Base-by-base conservation (phyloP, 2,113 vertebrate genomes). In the Verasper variegatus region DNA sequence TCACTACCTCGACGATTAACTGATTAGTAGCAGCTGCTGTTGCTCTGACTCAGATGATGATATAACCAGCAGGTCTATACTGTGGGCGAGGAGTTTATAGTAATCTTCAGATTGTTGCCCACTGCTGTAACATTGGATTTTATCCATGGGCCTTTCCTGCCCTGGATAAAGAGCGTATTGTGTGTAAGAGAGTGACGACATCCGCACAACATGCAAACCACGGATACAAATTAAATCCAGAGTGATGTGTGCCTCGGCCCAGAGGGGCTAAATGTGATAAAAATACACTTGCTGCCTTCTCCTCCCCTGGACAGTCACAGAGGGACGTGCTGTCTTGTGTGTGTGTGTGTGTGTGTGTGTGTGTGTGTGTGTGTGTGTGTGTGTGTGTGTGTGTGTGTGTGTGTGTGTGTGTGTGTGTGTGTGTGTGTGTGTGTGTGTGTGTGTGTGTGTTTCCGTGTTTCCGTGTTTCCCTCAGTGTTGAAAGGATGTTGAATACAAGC, bases 131-230 rank as follows among this genome's bases (percentile, higher is more conserved):
- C 24, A 67, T 58, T 89, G 82, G 60, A 79, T 77, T 59, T 79
- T 79, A 65, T 76, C 62, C 65, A 23, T 35, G 75, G 74, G 84
- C 87, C 82, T 90, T 92, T 91, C 88, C 91, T 89, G 84, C 66
- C 56, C 57, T 55, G 69, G 67, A 93, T 86, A 92, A 90, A 89
- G 87, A 69, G 59, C 20, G 61, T 76, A 88, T 86, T 93, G 90
- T 93, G 68, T 13, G 11, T 47, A 78, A 73, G 58, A 60, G 76
- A 75, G 74, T 90, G 86, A 91, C 56, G 69, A 57, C 87, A 92
- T 84, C 67, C 27, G 55, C 68, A 24, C 78, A 71, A 72, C 85
- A 82, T 75, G 74, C 73, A 20, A 62, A 68, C 64, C 52, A 27
- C 76, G 31, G 31, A 31, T 23, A 42, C 74, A 81, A 74, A 71